A percentile compares a stretch with the other conserved stretches of the same genome.
These are phyloP conservation scores for Drosophila insularis DNA, from an alignment of 1,140 invertebrate species.

Conservation along the genomic window DNA sequence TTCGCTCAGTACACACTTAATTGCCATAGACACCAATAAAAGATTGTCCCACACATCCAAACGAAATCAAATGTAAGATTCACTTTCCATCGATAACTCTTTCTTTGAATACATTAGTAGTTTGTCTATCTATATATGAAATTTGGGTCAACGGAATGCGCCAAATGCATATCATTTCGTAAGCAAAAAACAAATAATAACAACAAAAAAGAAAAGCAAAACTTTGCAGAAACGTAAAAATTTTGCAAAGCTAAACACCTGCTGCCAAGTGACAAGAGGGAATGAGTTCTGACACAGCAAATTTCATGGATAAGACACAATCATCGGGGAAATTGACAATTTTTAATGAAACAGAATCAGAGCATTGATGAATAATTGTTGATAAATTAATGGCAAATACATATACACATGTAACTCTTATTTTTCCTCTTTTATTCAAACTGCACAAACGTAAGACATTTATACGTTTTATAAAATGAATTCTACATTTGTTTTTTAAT, in stretches of 20 bases:
- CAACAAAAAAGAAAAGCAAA: neutral
- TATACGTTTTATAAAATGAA: neutral
- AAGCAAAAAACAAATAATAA: neutral
- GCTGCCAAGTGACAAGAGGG: slow-evolving; percentile 10
- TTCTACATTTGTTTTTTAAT: slow-evolving; percentile 9
- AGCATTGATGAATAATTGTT: neutral
- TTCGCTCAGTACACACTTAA: neutral
- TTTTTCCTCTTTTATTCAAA: neutral
- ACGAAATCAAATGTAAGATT: slow-evolving; percentile 18
- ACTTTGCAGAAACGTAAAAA: slow-evolving; percentile 9
- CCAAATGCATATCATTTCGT: slow-evolving; percentile 43
- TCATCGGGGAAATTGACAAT: neutral
- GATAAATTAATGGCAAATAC: no score
- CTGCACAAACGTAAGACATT: neutral
- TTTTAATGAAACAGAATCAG: neutral
- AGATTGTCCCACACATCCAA: neutral
- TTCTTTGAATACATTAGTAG: slow-evolving; percentile 8
- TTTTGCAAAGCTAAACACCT: slow-evolving; percentile 23
- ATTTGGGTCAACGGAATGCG: slow-evolving; percentile 35
- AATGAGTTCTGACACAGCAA: slow-evolving; percentile 25
- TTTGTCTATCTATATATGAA: slow-evolving; percentile 8
- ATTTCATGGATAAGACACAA: neutral
- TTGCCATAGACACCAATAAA: neutral
- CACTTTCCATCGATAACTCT: slow-evolving; percentile 38
- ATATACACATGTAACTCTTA: neutral